These are phyloP conservation scores for Camelus dromedarius DNA, from an alignment of 2,113 vertebrate species.

Conservation along the genomic window DNA sequence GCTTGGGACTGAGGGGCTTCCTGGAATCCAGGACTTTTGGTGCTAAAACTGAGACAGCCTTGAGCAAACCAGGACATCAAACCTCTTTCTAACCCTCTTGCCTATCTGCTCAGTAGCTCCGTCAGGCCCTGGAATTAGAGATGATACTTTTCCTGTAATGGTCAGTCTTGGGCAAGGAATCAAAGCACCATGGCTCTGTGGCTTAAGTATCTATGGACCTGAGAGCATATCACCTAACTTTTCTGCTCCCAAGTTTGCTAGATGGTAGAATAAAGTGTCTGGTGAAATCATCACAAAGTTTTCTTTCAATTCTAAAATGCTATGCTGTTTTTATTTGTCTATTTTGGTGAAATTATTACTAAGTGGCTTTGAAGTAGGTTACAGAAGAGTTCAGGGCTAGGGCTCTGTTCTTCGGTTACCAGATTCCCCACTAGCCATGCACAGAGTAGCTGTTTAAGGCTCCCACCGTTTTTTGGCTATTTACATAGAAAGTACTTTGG, in stretches of 20 bases:
- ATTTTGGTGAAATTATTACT: not conserved
- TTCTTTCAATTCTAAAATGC: not conserved
- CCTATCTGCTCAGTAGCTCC: not conserved
- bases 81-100: not conserved
- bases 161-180: not conserved
- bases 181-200: not conserved
- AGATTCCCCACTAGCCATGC: not conserved
- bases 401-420: not conserved
- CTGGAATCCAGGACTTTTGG: not conserved
- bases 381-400: not conserved
- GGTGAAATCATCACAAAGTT: not conserved
- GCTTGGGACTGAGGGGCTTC: not conserved
- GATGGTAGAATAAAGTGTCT: not conserved
- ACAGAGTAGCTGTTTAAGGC: not conserved
- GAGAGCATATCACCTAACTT: not conserved
- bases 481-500: constrained; percentile 60
- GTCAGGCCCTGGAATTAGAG: not conserved
- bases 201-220: not conserved
- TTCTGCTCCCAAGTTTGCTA: not conserved
- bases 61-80: not conserved
- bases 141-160: not conserved
- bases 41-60: not conserved
- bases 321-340: not conserved
- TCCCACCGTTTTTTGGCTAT: constrained; percentile 57
- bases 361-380: not conserved